Conservation (phyloP, 2,888 invertebrate species). For the Calephelis perditalis region DNA sequence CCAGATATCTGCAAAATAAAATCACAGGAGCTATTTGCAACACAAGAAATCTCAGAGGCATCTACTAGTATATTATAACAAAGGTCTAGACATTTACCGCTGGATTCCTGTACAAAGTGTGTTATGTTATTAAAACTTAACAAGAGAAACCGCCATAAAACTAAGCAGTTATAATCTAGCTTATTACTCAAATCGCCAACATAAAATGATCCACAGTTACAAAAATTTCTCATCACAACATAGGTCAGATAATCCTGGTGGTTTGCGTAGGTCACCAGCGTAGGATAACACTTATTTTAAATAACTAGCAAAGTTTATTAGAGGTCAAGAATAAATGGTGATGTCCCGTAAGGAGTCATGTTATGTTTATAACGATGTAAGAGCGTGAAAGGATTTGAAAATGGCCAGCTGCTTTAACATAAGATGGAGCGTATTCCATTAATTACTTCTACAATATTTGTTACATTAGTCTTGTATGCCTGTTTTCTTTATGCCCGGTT, state of each 20-base stretch:
- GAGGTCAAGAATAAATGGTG: slow-evolving; percentile 43
- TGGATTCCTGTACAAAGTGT: slow-evolving; percentile 21
- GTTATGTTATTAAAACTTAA: slow-evolving; percentile 47
- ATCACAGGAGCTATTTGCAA: no score
- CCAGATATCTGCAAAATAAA: no score
- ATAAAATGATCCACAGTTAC: neutral
- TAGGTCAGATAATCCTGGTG: slow-evolving; percentile 46
- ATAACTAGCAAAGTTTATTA: slow-evolving; percentile 32
- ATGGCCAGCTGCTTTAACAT: slow-evolving; percentile 10
- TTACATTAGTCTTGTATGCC: neutral
- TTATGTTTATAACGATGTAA: slow-evolving; percentile 33
- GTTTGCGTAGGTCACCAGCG: slow-evolving; percentile 38
- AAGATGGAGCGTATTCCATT: slow-evolving; percentile 4
- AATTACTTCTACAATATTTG: slow-evolving; percentile 8
- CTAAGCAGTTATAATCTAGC: slow-evolving; percentile 40
- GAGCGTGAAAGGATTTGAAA: slow-evolving; percentile 12
- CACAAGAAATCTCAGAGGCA: no score
- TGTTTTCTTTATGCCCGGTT: no score
- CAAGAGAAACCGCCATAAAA: slow-evolving; percentile 46
- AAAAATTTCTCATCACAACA: slow-evolving; percentile 14
- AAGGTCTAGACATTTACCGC: slow-evolving; percentile 13
- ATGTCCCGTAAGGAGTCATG: slow-evolving; percentile 55
- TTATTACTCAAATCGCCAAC: slow-evolving; percentile 29
- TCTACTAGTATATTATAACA: no score
- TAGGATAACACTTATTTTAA: slow-evolving; percentile 36